These are phyloP conservation scores for Cyprinodon variegatus DNA, from an alignment of 2,113 vertebrate species.

Conservation along the genomic window DNA sequence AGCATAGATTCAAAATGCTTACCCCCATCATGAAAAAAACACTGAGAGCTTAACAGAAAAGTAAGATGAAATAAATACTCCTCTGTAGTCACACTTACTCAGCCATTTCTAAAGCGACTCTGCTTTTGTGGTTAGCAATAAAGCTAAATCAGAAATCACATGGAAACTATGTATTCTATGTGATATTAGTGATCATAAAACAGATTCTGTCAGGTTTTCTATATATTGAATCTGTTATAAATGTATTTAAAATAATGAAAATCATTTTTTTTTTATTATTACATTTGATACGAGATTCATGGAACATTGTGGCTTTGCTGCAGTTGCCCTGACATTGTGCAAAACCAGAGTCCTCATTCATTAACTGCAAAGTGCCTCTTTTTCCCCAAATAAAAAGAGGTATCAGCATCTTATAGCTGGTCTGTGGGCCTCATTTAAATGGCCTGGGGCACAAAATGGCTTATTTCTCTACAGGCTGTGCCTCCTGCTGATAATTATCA, in stretches of 20 bases:
- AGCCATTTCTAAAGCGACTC: too few relatives aligned
- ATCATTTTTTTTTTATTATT: not conserved
- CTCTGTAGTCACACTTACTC: too few relatives aligned
- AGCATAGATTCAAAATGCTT: too few relatives aligned
- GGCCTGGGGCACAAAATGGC: constrained; percentile 46
- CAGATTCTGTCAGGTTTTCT: not conserved
- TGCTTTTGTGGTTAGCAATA: too few relatives aligned
- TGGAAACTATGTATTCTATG: too few relatives aligned
- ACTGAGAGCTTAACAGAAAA: too few relatives aligned
- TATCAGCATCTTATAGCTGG: constrained; percentile 64
- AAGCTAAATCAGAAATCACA: too few relatives aligned
- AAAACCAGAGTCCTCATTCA: constrained; percentile 29
- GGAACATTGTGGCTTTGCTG: not conserved
- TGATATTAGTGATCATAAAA: not conserved
- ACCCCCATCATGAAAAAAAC: too few relatives aligned
- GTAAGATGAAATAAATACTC: too few relatives aligned
- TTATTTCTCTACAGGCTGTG: constrained; percentile 51
- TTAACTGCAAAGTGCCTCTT: constrained; percentile 47
- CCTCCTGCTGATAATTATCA: constrained; percentile 61
- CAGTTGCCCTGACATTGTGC: constrained; percentile 30
- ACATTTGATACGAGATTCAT: constrained; percentile 10
- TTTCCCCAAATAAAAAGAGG: constrained; percentile 50
- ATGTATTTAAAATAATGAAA: not conserved
- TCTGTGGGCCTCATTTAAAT: constrained; percentile 60
- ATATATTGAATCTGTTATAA: not conserved